Base-by-base conservation (phyloP, 2,888 invertebrate genomes). In the Eustalomyia histrio region DNA sequence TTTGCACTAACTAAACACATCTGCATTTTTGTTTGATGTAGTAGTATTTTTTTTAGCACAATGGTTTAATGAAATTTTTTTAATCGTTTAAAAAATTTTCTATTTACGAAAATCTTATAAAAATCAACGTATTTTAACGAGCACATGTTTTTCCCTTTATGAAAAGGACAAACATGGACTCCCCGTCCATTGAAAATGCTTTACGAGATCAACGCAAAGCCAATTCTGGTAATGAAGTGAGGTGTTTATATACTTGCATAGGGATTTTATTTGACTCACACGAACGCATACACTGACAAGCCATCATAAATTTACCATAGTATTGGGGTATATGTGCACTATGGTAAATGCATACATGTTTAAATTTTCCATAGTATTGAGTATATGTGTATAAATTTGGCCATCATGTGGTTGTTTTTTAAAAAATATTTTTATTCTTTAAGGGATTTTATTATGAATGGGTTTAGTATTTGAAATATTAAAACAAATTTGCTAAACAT, bases 181-280 rank as follows among this genome's bases (percentile, higher is more conserved):
- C 29, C 65, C 24, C 74, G 76, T 79, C 12, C 73, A 47, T 55
- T 39, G 39, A 71, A 81, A 81, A 71, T 39, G 75, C 83, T 80
- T 81, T 71, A 81, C 82, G 85, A 85, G 83, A 83, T 84, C 84
- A 85, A 85, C 84, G 84, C 85, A 86, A 86, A 86, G 86, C 86
- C 83, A 84, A 85, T 85, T 85, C 84, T 83, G 79, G 58, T 52
- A 83, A 74, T 67, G 80, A 85, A 85, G 85, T 86, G 85, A 85
- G 82, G 85, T 61, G 83, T 85, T 85, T 87, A 81, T 87, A 87
- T 87, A 87, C 86, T 86, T 86, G 86, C 86, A 84, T 86, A 83
- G 84, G 83, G 83, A 85, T 86, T 86, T 86, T 85, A 85, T 84
- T 71, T 57, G 69, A 83, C 83, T 57, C 78, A 84, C 84, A 84